phyloP scores from a whole-genome alignment of 1,140 invertebrate genomes.

The Chymomyza costata region DNA sequence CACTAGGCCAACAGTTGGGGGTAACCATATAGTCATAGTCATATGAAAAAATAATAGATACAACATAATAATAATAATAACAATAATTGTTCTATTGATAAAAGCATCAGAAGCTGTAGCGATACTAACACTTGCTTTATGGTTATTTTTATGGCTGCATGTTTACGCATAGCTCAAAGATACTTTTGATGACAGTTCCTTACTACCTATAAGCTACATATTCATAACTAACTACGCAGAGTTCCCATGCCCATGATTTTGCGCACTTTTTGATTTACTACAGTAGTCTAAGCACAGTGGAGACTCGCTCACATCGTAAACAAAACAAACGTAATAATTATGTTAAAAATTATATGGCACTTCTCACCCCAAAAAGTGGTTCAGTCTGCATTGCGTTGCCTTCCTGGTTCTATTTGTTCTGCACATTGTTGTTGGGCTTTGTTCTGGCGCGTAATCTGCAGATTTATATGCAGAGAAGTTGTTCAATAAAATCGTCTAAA shows the following conservation, averaged over 20 bases:
- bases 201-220: too few relatives aligned
- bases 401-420: slow-evolving; percentile 28
- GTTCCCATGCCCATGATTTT: slow-evolving; percentile 26
- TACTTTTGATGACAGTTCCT: slow-evolving; percentile 24
- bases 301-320: slow-evolving; percentile 45
- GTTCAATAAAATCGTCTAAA: slow-evolving; percentile 74
- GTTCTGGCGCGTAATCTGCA: slow-evolving; percentile 69
- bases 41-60: slow-evolving; percentile 65
- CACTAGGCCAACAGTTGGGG: slow-evolving; percentile 10
- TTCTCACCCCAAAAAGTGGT: slow-evolving; percentile 58
- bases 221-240: slow-evolving; percentile 21
- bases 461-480: slow-evolving; percentile 75
- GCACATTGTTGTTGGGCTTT: too few relatives aligned
- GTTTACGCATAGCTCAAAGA: too few relatives aligned
- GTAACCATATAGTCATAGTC: slow-evolving; percentile 2
- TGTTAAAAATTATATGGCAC: slow-evolving; percentile 72
- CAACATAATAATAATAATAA: slow-evolving; percentile 66
- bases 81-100: slow-evolving; percentile 70
- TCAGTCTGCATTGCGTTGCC: neutral
- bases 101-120: slow-evolving; percentile 27
- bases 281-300: slow-evolving; percentile 10
- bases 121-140: slow-evolving; percentile 34
- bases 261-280: slow-evolving; percentile 30
- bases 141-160: slow-evolving; percentile 32
- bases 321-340: slow-evolving; percentile 72